Conservation (phyloP, 2,888 invertebrate species). For the Limulus polyphemus region DNA sequence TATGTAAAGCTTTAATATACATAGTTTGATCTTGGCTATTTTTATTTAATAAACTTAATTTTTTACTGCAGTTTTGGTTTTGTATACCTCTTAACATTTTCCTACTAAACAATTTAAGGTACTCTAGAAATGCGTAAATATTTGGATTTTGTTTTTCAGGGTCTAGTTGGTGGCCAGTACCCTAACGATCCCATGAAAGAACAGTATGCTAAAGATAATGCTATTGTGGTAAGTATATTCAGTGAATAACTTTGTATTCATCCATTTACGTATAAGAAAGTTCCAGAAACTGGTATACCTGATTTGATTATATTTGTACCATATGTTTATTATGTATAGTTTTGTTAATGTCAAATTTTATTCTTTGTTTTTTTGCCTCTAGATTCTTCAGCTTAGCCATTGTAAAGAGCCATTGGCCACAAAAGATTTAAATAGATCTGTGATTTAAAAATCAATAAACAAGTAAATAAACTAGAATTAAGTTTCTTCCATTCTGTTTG, state of each 20-base stretch:
- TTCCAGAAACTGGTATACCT: not conserved
- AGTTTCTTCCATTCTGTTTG: too few species aligned
- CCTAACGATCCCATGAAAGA: slow-evolving; percentile 28
- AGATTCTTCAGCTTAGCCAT: not conserved
- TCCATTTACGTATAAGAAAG: not conserved
- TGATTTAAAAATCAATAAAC: too few species aligned
- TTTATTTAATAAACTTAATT: too few species aligned
- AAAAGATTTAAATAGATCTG: too few species aligned
- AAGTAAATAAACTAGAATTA: too few species aligned
- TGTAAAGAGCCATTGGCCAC: too few species aligned
- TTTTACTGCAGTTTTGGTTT: too few species aligned
- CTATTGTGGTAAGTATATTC: slow-evolving; percentile 23
- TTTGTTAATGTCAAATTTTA: not conserved
- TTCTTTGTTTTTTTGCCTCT: not conserved
- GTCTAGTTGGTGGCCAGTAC: slow-evolving; percentile 23
- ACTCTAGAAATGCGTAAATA: not conserved
- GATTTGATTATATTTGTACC: not conserved
- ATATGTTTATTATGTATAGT: not conserved
- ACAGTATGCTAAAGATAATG: slow-evolving; percentile 26
- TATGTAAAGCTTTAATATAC: too few species aligned
- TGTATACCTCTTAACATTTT: too few species aligned
- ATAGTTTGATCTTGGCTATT: too few species aligned
- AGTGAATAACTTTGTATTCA: not conserved
- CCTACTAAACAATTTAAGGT: too few species aligned
- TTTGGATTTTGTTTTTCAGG: slow-evolving; percentile 11